These are phyloP conservation scores for Drosophila mulleri DNA, from an alignment of 2,888 invertebrate species.

Conservation along the genomic window DNA sequence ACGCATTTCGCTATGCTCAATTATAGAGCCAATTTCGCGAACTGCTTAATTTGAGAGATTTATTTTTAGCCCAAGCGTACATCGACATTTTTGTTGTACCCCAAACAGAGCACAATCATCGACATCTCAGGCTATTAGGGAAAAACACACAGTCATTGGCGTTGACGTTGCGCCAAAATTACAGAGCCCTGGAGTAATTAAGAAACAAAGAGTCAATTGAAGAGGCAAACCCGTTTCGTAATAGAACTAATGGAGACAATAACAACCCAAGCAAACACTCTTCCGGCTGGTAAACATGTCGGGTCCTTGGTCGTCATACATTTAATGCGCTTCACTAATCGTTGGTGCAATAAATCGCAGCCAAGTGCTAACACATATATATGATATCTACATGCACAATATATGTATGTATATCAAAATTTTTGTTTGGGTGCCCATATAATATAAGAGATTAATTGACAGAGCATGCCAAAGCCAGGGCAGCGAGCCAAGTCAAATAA, in stretches of 20 bases:
- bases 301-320: constrained; percentile 45
- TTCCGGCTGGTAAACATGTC: constrained; percentile 29
- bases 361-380: constrained; percentile 16
- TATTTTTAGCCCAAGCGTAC: constrained; percentile 51
- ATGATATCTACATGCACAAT: background rate
- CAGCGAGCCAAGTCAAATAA: constrained; percentile 57
- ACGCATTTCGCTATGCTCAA: constrained; percentile 25
- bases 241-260: background rate
- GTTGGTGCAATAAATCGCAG: constrained; percentile 41
- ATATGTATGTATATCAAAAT: background rate
- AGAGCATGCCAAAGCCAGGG: constrained; percentile 39
- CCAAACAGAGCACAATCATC: constrained; percentile 15
- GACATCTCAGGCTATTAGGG: background rate
- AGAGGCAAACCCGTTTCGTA: background rate
- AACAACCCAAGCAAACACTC: constrained; percentile 14
- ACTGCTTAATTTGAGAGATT: constrained; percentile 42
- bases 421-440: constrained; percentile 5
- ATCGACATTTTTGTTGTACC: constrained; percentile 20
- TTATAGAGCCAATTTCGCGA: constrained; percentile 29
- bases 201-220: constrained; percentile 19
- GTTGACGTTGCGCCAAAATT: constrained; percentile 1
- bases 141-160: constrained; percentile 6
- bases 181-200: background rate
- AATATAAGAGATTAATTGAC: constrained; percentile 45
- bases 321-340: constrained; percentile 30